These are phyloP conservation scores for Podarcis raffonei DNA, from an alignment of 2,113 vertebrate species.

Conservation along the genomic window DNA sequence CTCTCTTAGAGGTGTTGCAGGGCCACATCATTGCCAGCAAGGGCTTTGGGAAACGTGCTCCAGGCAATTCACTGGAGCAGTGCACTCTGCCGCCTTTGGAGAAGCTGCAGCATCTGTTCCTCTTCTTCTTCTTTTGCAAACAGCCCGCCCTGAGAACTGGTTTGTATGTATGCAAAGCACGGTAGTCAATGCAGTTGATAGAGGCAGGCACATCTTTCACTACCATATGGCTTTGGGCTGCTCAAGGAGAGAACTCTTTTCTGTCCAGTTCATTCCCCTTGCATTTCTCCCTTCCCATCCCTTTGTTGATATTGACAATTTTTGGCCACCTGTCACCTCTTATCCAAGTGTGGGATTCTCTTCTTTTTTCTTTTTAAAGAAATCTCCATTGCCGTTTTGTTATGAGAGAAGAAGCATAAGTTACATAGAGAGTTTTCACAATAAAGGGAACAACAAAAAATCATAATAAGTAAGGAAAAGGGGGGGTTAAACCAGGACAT, in stretches of 20 bases:
- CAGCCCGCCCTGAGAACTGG: background rate
- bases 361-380: no score
- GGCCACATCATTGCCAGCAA: background rate
- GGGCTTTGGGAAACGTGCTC: constrained; percentile 34
- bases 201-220: background rate
- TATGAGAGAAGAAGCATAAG: no score
- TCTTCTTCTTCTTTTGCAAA: background rate
- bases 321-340: background rate
- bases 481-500: no score
- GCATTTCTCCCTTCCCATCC: background rate
- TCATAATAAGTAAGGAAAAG: no score
- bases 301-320: constrained; percentile 4
- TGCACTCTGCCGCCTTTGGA: constrained; percentile 13
- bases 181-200: background rate
- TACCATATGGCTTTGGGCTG: background rate
- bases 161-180: background rate
- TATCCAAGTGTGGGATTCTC: constrained; percentile 8
- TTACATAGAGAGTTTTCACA: no score
- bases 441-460: no score
- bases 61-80: constrained; percentile 3
- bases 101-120: constrained; percentile 26
- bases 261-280: background rate
- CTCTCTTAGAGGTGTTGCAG: constrained; percentile 15
- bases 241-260: background rate
- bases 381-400: no score